Conservation (phyloP, 23 tunicate genomes). For the Oikopleura vanhoeffeni region DNA sequence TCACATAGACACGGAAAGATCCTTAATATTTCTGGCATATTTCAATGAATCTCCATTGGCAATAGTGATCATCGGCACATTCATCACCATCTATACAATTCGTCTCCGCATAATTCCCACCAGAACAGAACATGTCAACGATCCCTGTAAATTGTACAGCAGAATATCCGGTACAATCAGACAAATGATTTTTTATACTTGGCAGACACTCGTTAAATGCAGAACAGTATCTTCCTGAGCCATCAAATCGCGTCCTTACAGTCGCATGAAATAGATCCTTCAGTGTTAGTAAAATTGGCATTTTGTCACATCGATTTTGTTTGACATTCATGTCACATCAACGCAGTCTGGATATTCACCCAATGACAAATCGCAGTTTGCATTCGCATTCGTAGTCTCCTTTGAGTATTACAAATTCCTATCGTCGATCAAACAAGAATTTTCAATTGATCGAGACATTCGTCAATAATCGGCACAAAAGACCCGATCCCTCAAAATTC, state of each 20-base stretch:
- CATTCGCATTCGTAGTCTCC: neutral
- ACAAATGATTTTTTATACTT: neutral
- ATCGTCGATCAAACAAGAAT: neutral
- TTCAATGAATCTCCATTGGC: constrained; percentile 3
- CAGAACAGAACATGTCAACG: neutral
- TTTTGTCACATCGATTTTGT: constrained; percentile 17
- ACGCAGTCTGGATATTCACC: constrained; percentile 18
- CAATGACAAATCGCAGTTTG: neutral
- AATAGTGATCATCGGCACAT: neutral
- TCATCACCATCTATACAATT: neutral
- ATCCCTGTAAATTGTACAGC: neutral
- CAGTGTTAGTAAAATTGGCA: constrained; percentile 16
- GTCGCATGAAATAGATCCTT: constrained; percentile 19
- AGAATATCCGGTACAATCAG: neutral
- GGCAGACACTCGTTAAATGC: neutral
- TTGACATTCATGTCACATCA: constrained; percentile 20
- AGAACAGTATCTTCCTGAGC: constrained; percentile 19
- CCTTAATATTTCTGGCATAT: constrained; percentile 19
- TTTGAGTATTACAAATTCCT: neutral
- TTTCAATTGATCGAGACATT: neutral
- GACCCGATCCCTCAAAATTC: neutral
- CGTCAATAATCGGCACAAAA: neutral
- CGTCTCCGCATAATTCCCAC: neutral
- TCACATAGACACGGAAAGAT: constrained; percentile 20
- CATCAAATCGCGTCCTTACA: constrained; percentile 22